phyloP scores from a whole-genome alignment of 2,113 vertebrate genomes.

The Callopanchax toddi region DNA sequence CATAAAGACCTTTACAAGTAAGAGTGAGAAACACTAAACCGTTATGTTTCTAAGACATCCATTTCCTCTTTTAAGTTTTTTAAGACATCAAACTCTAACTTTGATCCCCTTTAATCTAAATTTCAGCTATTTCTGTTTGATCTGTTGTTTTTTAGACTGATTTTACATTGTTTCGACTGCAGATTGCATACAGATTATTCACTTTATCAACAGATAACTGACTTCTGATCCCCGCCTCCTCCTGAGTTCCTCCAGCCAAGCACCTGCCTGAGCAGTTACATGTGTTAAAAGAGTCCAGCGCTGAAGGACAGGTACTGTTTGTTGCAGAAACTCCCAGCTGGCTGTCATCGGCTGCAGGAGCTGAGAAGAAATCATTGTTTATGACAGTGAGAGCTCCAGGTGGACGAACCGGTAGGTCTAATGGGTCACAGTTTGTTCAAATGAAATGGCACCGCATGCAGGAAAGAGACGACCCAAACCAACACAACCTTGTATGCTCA shows the following conservation, averaged over 20 bases:
- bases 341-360: slow-evolving; percentile 2
- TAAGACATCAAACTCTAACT: too few species aligned
- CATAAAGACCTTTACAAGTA: slow-evolving; percentile 18
- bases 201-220: neutral
- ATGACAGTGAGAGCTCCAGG: slow-evolving; percentile 34
- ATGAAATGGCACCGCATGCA: neutral
- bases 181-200: neutral
- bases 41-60: too few species aligned
- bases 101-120: too few species aligned
- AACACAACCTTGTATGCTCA: slow-evolving; percentile 17
- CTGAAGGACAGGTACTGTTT: slow-evolving; percentile 38
- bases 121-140: too few species aligned
- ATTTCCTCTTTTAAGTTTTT: too few species aligned
- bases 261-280: slow-evolving; percentile 51
- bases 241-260: slow-evolving; percentile 11
- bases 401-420: slow-evolving; percentile 25
- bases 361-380: slow-evolving; percentile 48
- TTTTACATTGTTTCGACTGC: neutral
- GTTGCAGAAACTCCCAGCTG: slow-evolving; percentile 31
- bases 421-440: slow-evolving; percentile 34
- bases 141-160: too few species aligned
- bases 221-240: neutral
- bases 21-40: neutral
- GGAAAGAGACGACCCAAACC: slow-evolving; percentile 14
- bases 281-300: slow-evolving; percentile 49